A percentile compares a stretch with the other conserved stretches of the same genome.
Conservation (phyloP, 2,113 vertebrate species). For the Danionella cerebrum region DNA sequence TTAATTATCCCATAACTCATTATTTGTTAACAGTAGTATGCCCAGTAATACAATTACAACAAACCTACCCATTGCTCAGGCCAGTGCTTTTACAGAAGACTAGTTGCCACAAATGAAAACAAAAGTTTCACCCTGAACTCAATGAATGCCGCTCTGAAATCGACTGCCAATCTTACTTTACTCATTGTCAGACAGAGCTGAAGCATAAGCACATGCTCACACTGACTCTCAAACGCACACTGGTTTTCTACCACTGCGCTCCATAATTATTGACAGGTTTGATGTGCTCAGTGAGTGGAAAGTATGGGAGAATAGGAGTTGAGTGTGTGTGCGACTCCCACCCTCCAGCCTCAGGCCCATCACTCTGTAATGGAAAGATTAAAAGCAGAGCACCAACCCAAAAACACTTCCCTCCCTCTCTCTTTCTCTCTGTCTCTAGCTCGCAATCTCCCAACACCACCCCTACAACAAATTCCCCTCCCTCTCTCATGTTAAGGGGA, state of each 20-base stretch:
- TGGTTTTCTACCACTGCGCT: slow-evolving; percentile 45
- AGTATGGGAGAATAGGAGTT: slow-evolving; percentile 59
- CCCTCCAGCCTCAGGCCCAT: slow-evolving; percentile 57
- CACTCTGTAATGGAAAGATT: slow-evolving; percentile 75
- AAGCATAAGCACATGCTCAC: background rate
- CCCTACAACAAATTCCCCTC: slow-evolving; percentile 31
- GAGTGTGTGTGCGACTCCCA: slow-evolving; percentile 30
- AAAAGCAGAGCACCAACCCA: slow-evolving; percentile 55
- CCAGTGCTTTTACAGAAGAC: background rate
- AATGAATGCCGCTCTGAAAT: background rate
- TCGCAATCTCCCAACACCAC: background rate
- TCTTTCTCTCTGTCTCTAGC: background rate
- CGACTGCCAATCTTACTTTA: background rate
- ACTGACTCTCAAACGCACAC: background rate
- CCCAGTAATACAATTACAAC: background rate
- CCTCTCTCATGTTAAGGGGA: slow-evolving; percentile 51
- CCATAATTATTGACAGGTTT: slow-evolving; percentile 77
- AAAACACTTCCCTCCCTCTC: background rate
- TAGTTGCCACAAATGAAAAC: background rate
- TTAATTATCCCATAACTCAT: too few species aligned
- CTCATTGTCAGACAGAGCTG: background rate
- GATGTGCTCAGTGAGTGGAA: slow-evolving; percentile 66
- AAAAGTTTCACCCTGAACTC: background rate
- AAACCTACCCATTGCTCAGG: background rate
- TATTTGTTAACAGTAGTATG: too few species aligned